A percentile compares a stretch with the other conserved stretches of the same genome.
Conservation (phyloP, 2,113 vertebrate species). For the Oreocharis arfaki region DNA sequence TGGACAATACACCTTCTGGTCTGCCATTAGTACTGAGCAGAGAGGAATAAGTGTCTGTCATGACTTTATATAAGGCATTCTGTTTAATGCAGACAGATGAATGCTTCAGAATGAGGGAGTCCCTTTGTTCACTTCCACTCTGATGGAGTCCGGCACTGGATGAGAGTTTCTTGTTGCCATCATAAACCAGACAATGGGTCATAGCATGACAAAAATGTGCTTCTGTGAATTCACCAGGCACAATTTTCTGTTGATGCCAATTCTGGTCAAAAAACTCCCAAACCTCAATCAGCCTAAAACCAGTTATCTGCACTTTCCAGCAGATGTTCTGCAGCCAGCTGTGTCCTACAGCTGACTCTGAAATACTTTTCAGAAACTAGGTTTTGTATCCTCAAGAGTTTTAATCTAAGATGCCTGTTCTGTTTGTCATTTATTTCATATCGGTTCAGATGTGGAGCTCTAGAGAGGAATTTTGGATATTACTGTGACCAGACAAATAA, state of each 20-base stretch:
- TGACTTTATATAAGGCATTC: background rate
- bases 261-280: background rate
- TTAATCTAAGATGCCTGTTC: background rate
- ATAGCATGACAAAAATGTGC: background rate
- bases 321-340: background rate
- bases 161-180: background rate
- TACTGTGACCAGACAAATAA: background rate
- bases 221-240: background rate
- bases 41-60: background rate
- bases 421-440: background rate
- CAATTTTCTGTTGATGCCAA: background rate
- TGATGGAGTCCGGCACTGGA: background rate
- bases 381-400: background rate
- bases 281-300: background rate
- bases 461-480: background rate
- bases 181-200: conserved; percentile 5
- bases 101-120: background rate
- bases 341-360: background rate
- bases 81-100: background rate
- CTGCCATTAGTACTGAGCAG: background rate
- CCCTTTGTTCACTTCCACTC: background rate
- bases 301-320: background rate
- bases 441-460: background rate
- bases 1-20: background rate
- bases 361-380: background rate